phyloP scores from a whole-genome alignment of 2,888 invertebrate species.

The Meganola albula region DNA sequence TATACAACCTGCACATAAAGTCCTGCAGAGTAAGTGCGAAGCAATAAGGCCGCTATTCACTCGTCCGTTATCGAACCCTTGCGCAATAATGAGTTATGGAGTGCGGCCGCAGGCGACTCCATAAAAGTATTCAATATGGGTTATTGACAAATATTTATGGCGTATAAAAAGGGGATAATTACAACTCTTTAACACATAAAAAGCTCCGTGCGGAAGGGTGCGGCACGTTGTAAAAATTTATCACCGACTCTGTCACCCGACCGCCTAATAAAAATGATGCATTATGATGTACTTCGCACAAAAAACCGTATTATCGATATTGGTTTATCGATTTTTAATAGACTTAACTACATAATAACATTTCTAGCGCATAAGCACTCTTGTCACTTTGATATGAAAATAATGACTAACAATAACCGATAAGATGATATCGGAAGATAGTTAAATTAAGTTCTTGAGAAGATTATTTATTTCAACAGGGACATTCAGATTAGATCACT shows the following conservation, averaged over 20 bases:
- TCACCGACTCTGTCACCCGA: conserved; percentile 58
- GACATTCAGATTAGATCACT: no score
- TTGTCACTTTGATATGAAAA: no score
- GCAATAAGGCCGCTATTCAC: conserved; percentile 49
- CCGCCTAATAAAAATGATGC: conserved; percentile 43
- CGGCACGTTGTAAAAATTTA: conserved; percentile 64
- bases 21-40: conserved; percentile 28
- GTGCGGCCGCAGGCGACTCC: conserved; percentile 64
- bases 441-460: no score
- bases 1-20: no score
- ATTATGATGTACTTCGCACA: conserved; percentile 30
- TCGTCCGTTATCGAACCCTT: conserved; percentile 56
- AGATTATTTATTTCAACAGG: no score
- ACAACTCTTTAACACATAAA: conserved; percentile 76
- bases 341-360: no score
- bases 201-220: conserved; percentile 65
- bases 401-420: no score
- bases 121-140: conserved; percentile 72
- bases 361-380: no score
- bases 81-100: conserved; percentile 67
- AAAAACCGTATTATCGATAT: conserved; percentile 26
- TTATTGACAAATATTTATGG: conserved; percentile 77
- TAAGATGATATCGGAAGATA: no score
- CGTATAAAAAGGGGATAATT: conserved; percentile 76
- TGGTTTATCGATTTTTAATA: conserved; percentile 18